A percentile compares a stretch with the other conserved stretches of the same genome.
Evolutionary conservation across 2,797 vertebrate genomes (phyloP).

Genomic region (Alcedo atthis): DNA sequence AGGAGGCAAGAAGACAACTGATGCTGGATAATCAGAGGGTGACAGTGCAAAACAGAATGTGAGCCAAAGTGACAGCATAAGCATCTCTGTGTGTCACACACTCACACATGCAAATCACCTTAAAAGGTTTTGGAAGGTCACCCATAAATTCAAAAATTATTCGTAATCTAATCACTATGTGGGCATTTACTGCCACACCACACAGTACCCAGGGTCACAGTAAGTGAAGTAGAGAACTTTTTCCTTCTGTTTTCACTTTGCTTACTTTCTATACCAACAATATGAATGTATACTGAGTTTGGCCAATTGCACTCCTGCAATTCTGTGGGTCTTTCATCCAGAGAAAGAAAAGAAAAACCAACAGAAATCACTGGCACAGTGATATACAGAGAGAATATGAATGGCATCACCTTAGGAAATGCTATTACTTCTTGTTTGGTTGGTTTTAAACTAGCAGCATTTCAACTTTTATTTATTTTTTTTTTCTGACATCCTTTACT

Average conservation of each 20-base stretch:
- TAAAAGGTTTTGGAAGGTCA: neutral
- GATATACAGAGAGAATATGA: neutral
- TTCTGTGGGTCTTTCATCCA: neutral
- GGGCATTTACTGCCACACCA: neutral
- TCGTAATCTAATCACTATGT: neutral
- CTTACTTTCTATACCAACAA: neutral
- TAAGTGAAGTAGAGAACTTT: neutral
- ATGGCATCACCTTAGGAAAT: neutral
- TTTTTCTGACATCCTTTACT: neutral
- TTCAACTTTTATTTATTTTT: neutral
- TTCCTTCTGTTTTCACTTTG: constrained; percentile 9
- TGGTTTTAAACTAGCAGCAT: neutral
- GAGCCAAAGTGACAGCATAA: neutral
- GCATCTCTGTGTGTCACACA: neutral
- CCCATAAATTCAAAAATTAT: neutral
- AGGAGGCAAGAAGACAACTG: constrained; percentile 16
- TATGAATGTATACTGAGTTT: neutral
- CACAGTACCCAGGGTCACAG: neutral
- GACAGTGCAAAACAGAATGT: fast-evolving
- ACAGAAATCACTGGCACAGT: neutral
- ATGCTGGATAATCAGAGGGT: neutral
- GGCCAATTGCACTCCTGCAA: neutral
- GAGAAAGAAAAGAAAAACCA: neutral
- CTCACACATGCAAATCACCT: neutral
- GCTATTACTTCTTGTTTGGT: neutral